Percentiles rank a stretch among this genome's conserved stretches.
phyloP scores from a whole-genome alignment of 1,140 invertebrate genomes.

The Eriosoma lanigerum region DNA sequence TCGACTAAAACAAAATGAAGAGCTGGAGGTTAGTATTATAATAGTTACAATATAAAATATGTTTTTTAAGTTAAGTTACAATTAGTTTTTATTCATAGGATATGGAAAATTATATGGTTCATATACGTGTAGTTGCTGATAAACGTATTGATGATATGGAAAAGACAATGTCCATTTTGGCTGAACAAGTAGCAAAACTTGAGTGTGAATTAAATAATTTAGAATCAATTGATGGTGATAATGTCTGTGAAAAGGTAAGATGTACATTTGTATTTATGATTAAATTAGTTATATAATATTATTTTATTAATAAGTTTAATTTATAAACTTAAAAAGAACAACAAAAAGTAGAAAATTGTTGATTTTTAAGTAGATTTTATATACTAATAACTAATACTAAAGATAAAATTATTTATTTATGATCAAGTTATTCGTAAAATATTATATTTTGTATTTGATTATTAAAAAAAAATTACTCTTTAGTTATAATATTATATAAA shows the following conservation, averaged over 20 bases:
- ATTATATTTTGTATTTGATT: too few species aligned
- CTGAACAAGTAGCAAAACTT: conserved; percentile 54
- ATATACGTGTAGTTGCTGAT: conserved; percentile 57
- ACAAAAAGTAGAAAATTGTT: too few species aligned
- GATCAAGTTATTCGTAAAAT: too few species aligned
- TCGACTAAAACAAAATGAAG: conserved; percentile 58
- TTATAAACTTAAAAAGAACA: too few species aligned
- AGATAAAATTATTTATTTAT: too few species aligned
- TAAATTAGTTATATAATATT: too few species aligned
- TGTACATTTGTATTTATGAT: too few species aligned
- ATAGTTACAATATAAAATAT: background rate
- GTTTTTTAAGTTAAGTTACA: conserved; percentile 24
- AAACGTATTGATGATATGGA: conserved; percentile 57
- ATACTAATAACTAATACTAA: too few species aligned
- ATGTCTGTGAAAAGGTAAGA: conserved; percentile 51
- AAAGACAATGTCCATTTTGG: conserved; percentile 56
- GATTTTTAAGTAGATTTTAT: too few species aligned
- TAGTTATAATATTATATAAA: too few species aligned
- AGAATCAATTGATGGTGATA: conserved; percentile 51
- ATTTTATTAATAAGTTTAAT: too few species aligned
- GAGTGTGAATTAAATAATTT: conserved; percentile 30
- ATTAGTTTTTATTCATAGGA: conserved; percentile 55
- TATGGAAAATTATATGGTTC: conserved; percentile 58
- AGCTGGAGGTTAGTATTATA: conserved; percentile 56
- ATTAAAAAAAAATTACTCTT: too few species aligned